These are phyloP conservation scores for Eurypyga helias DNA, from an alignment of 2,113 vertebrate species.

Conservation along the genomic window DNA sequence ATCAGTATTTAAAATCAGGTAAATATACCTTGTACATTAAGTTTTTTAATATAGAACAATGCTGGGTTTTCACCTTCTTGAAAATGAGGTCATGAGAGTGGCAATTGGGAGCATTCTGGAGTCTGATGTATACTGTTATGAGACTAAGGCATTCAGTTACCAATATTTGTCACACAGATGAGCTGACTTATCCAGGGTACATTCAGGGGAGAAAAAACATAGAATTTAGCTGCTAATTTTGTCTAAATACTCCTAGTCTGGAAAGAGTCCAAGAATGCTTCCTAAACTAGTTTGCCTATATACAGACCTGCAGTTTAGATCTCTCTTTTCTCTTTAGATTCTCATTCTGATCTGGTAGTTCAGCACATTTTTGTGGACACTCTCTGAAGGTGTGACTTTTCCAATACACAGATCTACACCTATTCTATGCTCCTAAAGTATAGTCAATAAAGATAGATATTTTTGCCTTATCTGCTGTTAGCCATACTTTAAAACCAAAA, in stretches of 20 bases:
- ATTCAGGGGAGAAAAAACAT: not conserved
- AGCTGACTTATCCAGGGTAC: not conserved
- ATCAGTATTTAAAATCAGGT: not conserved
- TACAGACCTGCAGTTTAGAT: not conserved
- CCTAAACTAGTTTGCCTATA: not conserved
- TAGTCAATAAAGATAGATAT: not conserved
- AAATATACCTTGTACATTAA: not conserved
- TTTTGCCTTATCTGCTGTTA: not conserved
- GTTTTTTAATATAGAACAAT: not conserved
- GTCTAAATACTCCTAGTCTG: not conserved
- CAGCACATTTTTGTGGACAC: not conserved
- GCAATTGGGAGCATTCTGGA: not conserved
- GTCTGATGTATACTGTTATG: rapidly evolving
- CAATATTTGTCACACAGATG: not conserved
- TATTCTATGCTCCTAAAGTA: not conserved
- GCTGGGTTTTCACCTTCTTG: not conserved
- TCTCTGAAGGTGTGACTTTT: not conserved
- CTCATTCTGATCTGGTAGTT: not conserved
- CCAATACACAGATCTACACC: not conserved
- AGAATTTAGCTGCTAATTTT: not conserved
- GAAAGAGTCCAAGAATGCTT: not conserved
- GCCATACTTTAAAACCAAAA: not conserved
- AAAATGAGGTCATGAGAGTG: not conserved
- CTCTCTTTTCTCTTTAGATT: not conserved
- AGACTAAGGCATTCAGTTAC: not conserved